Percentiles rank a stretch among this genome's conserved stretches.
Conservation (phyloP, 2,113 vertebrate species). For the western clawed frog (Xenopus tropicalis) region DNA sequence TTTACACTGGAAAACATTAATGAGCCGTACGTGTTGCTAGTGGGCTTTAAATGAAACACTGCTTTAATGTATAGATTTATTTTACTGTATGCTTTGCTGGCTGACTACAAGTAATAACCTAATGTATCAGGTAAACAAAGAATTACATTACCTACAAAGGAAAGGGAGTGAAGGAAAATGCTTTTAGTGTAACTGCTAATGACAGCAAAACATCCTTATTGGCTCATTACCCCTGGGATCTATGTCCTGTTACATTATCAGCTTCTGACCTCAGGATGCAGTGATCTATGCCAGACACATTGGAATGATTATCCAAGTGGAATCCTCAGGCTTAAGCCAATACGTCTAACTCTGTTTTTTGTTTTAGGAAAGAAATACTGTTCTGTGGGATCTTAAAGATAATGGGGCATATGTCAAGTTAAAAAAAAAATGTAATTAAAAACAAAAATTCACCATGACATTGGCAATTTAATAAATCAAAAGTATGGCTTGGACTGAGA, state of each 20-base stretch:
- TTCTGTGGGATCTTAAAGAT: too few species aligned
- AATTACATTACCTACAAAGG: slow-evolving; percentile 9
- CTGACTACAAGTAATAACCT: slow-evolving; percentile 11
- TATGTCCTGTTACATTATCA: slow-evolving; percentile 2
- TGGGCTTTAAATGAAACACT: slow-evolving; percentile 5
- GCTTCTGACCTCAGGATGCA: neutral
- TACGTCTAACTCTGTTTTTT: neutral
- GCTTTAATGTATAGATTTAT: neutral
- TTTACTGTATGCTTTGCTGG: neutral
- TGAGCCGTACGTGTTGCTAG: neutral
- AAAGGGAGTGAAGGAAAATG: neutral
- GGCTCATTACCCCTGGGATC: slow-evolving; percentile 5
- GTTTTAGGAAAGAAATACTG: neutral
- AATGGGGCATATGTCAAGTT: too few species aligned
- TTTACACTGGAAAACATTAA: neutral
- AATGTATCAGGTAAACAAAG: slow-evolving; percentile 4
- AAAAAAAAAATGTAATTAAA: too few species aligned
- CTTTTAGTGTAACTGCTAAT: neutral
- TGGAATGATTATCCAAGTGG: neutral
- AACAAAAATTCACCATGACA: too few species aligned
- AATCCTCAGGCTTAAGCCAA: neutral
- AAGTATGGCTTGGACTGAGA: too few species aligned
- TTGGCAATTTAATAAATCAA: too few species aligned
- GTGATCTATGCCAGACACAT: neutral
- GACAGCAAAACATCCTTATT: neutral